Base-by-base conservation (phyloP, 2,113 vertebrate genomes). In the Megatriorchis doriae region DNA sequence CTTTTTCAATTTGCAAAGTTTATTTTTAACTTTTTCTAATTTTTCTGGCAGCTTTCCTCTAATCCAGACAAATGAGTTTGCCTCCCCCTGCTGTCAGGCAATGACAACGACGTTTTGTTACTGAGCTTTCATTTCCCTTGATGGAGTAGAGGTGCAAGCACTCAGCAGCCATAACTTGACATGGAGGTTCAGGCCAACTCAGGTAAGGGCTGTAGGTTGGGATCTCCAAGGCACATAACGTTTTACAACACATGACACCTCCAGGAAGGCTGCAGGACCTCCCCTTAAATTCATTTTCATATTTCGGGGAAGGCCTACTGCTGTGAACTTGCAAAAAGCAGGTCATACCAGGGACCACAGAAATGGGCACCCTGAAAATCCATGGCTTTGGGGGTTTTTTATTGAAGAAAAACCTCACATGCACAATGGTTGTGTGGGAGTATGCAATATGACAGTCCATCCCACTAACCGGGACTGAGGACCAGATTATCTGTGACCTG, bases 11-110 rank as follows among this genome's bases (percentile, higher is more conserved):
- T 78, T 38, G 32, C 4, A 6, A 66, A 52, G 87, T 68, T 90
- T 96, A 97, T 96, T 94, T 96, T 96, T 94, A 95, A 94, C 83
- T 92, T 96, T 96, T 75, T 72, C 75, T 42, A 7, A 2, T 71
- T 93, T 90, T 78, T 75, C 65, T 29, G 25, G n/a, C 42, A 20
- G 16, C 38, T 86, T 62, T 71, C 9, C 83, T 72, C 36, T 13
- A 12, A 27, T 11, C 26, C 80, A 70, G 40, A n/a, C 7, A 31
- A 58, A 87, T 4, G 72, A 6, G 38, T 47, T 82, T 86, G 87
- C 87, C 62, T 86, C 94, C 92, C 80, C 67, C 94, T 90, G 87
- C 89, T 38, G 93, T n/a, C 90, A 50, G 50, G 55, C 29, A 1
- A 2, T 36, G 59, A 11, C 34, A 19, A 6, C 0, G 32, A 18